Conservation (phyloP, 2,797 vertebrate genomes). For the Podarcis lilfordi region DNA sequence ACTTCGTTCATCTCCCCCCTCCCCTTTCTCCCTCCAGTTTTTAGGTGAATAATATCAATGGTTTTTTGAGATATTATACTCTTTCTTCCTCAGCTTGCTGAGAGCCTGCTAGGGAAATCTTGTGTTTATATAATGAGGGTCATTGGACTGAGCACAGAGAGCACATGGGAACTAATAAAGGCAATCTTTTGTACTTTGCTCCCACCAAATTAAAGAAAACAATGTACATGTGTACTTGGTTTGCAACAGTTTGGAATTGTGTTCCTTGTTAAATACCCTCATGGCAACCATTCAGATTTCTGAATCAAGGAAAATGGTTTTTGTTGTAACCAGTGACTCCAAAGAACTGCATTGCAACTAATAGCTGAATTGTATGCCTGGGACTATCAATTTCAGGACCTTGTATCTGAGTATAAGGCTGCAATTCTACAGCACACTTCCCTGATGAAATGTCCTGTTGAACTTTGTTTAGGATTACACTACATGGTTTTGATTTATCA, state of each 20-base stretch:
- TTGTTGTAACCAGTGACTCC: background rate
- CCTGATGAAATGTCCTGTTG: background rate
- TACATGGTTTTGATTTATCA: background rate
- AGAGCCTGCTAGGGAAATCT: conserved; percentile 51
- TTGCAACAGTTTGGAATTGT: conserved; percentile 66
- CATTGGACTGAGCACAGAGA: conserved; percentile 69
- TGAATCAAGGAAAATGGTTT: conserved; percentile 31
- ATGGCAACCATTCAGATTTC: conserved; percentile 47
- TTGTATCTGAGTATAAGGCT: background rate
- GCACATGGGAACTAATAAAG: conserved; percentile 76
- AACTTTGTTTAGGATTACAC: background rate
- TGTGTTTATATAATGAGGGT: conserved; percentile 75
- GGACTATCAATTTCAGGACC: background rate
- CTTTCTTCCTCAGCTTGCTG: background rate
- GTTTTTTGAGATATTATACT: background rate
- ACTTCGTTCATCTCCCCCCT: background rate
- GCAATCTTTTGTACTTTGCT: conserved; percentile 67
- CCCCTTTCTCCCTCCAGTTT: background rate
- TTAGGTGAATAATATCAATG: conserved; percentile 6
- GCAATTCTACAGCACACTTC: background rate
- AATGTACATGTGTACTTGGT: conserved; percentile 64
- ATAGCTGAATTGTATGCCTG: background rate
- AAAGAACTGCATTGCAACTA: background rate
- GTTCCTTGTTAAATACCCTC: background rate
- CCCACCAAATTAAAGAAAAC: conserved; percentile 74